phyloP scores from a whole-genome alignment of 2,888 invertebrate genomes.

The Spisula solida region DNA sequence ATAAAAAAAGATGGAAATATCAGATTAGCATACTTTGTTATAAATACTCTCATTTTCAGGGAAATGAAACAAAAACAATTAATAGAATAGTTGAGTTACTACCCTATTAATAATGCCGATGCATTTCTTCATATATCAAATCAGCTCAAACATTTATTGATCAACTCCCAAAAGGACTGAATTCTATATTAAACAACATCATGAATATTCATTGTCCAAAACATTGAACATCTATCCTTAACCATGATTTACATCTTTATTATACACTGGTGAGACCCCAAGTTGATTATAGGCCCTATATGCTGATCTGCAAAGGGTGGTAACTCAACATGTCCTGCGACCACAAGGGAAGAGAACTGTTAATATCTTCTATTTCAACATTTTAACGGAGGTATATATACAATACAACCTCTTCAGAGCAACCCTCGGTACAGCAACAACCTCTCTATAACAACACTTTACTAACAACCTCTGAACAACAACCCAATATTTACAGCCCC shows the following conservation, averaged over 20 bases:
- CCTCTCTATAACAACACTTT: too few species aligned
- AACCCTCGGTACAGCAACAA: too few species aligned
- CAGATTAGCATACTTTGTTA: too few species aligned
- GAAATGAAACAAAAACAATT: too few species aligned
- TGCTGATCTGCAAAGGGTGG: background rate
- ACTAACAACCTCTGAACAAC: too few species aligned
- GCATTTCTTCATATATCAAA: background rate
- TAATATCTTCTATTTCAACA: too few species aligned
- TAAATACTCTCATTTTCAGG: too few species aligned
- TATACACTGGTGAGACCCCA: background rate
- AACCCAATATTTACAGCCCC: too few species aligned
- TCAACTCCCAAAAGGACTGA: background rate
- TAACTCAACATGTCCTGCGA: background rate
- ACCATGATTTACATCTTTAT: background rate
- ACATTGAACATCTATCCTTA: background rate
- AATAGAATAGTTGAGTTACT: background rate
- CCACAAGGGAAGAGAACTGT: too few species aligned
- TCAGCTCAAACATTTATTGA: background rate
- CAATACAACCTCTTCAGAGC: too few species aligned
- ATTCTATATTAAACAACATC: slow-evolving; percentile 2
- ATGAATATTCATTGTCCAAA: slow-evolving; percentile 12
- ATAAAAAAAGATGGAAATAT: too few species aligned
- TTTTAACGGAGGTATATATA: too few species aligned
- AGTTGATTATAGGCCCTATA: background rate
- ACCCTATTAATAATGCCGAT: background rate